Evolutionary conservation across 30 jellyfish, hydroid and myxozoan genomes (phyloP), one percentile per base, ranked within the genome.

Genomic region (Hydra vulgaris): DNA sequence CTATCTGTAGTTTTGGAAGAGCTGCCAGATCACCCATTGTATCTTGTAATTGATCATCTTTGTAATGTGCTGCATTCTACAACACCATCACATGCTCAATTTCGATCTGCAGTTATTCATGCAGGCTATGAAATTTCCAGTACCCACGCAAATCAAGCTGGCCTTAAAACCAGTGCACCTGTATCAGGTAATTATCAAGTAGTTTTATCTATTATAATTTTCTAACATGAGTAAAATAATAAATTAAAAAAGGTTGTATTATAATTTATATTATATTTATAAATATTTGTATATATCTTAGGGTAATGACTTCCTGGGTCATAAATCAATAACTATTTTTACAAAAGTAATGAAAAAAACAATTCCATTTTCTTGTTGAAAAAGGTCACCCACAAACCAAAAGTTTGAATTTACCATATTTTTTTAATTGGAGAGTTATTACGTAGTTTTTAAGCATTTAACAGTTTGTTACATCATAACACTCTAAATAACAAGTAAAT

Each of bases 131-230:
- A 82, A 54, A 95, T 94, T 21, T 94, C 99, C n/a, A 73, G 87
- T 21, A 73, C 99, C 7, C 99, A 94, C 81, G 95, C 96, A 4
- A 88, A 94, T 76, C 74, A 91, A 83, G 83, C 76, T 72, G 96
- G 95, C 15, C 55, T 94, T 1, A 94, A 94, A 80, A 94, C 99
- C 7, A 78, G 84, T 88, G 99, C 99, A 23, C 96, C 98, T 8
- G 74, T 66, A 15, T 56, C 90, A 17, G 98, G 98, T 90, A 78
- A 4, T 86, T 18, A n/a, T n/a, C n/a, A n/a, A n/a, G 53, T n/a
- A n/a, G n/a, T n/a, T n/a, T n/a, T n/a, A n/a, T n/a, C n/a, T n/a
- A n/a, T n/a, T n/a, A n/a, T n/a, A 71, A 23, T 61, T 18, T 17
- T 16, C 19, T 71, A n/a, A n/a, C n/a, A n/a, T n/a, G n/a, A n/a